Conservation (phyloP, 2,113 vertebrate genomes). For the Bos indicus region DNA sequence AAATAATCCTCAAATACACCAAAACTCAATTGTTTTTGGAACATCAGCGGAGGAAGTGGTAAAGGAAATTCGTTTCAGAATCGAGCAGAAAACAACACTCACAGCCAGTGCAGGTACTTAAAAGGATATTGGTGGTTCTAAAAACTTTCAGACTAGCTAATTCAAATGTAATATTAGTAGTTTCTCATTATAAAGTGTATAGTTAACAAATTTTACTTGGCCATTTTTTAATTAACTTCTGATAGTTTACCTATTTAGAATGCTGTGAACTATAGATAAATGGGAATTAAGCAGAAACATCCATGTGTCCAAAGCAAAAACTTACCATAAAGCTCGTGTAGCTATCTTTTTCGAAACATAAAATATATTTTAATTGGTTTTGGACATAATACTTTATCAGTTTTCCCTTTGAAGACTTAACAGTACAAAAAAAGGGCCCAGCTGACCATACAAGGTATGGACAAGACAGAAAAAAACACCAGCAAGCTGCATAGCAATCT, state of each 20-base stretch:
- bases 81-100: constrained; percentile 93
- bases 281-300: constrained; percentile 1
- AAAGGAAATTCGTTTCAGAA: constrained; percentile 96
- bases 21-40: constrained; percentile 86
- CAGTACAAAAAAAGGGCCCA: neutral
- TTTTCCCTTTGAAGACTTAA: neutral
- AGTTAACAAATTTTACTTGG: neutral
- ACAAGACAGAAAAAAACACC: neutral
- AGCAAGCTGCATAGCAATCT: neutral
- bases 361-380: constrained; percentile 12
- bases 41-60: constrained; percentile 92
- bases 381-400: neutral
- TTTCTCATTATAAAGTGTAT: neutral
- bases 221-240: neutral
- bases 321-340: neutral
- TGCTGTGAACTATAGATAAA: neutral
- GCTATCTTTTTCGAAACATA: neutral
- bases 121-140: neutral
- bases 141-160: neutral
- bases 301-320: neutral
- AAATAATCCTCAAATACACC: constrained; percentile 28
- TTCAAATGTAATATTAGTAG: neutral
- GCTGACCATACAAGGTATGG: neutral
- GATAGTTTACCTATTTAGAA: neutral
- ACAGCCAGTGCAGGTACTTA: constrained; percentile 95